Evolutionary conservation across 2,797 vertebrate species (phyloP), one percentile per base, ranked within the genome.

Genomic region (Sebastes steindachneri): DNA sequence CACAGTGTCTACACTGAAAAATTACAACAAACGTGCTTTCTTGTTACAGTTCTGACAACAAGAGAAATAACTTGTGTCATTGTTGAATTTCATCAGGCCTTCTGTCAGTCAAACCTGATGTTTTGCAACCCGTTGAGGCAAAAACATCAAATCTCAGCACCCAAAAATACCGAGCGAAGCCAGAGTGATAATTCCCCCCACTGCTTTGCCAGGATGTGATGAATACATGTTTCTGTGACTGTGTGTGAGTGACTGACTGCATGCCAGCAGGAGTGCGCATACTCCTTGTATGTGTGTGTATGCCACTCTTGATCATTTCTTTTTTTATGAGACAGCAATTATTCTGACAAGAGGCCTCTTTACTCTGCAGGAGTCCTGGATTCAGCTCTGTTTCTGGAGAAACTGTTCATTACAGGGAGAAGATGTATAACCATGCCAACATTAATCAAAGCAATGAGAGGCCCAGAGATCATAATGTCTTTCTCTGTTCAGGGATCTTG

Each of bases 261-360:
- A 35, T 68, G 64, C 64, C 73, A 79, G 71, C 65, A 28, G 74
- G 54, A 29, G 59, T 55, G 62, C 3, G 9, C 37, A 14, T n/a
- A 73, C 14, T 77, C 41, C 6, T 21, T 67, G 31, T 55, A 28
- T 68, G 29, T 60, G 53, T 75, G 62, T 55, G 14, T 68, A 26
- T 73, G 55, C 3, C 25, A 62, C 29, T 58, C 4, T n/a, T 37
- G 7, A 59, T 58, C 17, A 11, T 54, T 68, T 55, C 64, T 66
- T 55, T 68, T 68, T 41, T 53, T 3, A 63, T 62, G 48, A 75
- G 81, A 78, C 21, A 28, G 69, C 57, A 78, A 84, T 80, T 89
- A 84, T 82, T 84, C 33, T 66, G 64, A 72, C 29, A 77, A 83
- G 77, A 79, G 41, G 51, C 73, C 73, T 86, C 68, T 86, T 79